Base-by-base conservation (phyloP, 2,797 vertebrate species). In the Betta splendens region DNA sequence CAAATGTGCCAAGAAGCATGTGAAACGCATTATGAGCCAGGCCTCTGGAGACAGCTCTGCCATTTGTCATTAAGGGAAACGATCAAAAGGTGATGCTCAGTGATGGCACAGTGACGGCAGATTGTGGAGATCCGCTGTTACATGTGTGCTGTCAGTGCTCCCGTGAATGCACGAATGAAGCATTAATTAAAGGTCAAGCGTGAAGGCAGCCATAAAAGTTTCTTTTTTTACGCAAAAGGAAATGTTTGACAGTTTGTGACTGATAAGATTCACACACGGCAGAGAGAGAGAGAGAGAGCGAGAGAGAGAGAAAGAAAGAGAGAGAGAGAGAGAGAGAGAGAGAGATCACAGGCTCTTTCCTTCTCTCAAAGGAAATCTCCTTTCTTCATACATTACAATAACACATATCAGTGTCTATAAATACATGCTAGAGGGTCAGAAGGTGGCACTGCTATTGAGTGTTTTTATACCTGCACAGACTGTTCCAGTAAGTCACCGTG, bases 151-250 rank as follows among this genome's bases (percentile, higher is more conserved):
- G 79, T 83, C 84, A 69, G 33, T 12, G 20, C 52, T 81, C 67
- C 58, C 50, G 61, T 68, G 64, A 63, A 75, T 45, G 75, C 59
- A 72, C 51, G 70, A 75, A 57, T 79, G 76, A 79, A 79, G 77
- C 67, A 69, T 82, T 81, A 83, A 86, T 85, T 87, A 75, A 76
- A 81, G 81, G 77, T 69, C 83, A 85, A 69, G 64, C 64, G 63
- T 71, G 65, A 79, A 69, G 45, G 61, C 55, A 43, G 47, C 45
- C 40, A 70, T 70, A 69, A 74, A 75, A 53, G 28, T 25, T 25
- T 38, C 12, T 29, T 58, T 72, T 70, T 60, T 72, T 64, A 58
- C 69, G 52, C 75, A 69, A 58, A 74, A 71, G 53, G 57, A 29
- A 58, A 51, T 20, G 52, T 58, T 40, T 77, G 68, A 75, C 76